Conservation (phyloP, 1,140 invertebrate genomes). For the Macrobrachium rosenbergii region DNA sequence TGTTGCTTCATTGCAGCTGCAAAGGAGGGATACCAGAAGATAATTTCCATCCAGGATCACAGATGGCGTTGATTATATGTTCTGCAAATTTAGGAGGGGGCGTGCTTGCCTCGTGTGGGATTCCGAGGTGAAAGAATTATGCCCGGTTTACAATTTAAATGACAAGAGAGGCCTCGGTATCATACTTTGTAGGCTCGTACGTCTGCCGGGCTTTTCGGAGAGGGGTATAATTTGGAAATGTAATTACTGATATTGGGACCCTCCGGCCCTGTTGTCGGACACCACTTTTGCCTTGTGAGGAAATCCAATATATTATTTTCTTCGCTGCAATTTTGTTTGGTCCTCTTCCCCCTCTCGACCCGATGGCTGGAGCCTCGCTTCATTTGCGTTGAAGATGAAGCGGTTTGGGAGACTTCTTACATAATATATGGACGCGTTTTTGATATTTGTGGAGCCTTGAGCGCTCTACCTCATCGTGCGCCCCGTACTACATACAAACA, state of each 20-base stretch:
- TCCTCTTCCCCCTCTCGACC: no score
- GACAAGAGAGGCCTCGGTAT: slow-evolving; percentile 29
- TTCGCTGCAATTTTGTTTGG: no score
- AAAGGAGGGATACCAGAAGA: slow-evolving; percentile 44
- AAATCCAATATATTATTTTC: not conserved
- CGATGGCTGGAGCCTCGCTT: no score
- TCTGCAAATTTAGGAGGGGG: slow-evolving; percentile 59
- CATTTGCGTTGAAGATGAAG: no score
- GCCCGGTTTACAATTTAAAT: slow-evolving; percentile 61
- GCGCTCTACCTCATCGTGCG: no score
- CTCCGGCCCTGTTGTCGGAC: not conserved
- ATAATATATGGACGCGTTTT: no score
- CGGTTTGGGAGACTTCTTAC: no score
- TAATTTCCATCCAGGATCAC: slow-evolving; percentile 60
- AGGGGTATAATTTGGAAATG: slow-evolving; percentile 43
- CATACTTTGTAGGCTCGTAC: slow-evolving; percentile 49
- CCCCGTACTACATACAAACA: no score
- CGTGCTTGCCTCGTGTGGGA: slow-evolving; percentile 57
- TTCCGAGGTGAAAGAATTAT: slow-evolving; percentile 56
- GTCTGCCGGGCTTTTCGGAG: slow-evolving; percentile 28
- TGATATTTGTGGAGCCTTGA: no score
- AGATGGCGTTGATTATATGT: slow-evolving; percentile 63
- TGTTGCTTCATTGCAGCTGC: not conserved
- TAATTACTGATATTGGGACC: slow-evolving; percentile 20
- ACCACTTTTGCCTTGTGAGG: not conserved